Base-by-base conservation (phyloP, 2,888 invertebrate genomes). In the Penaeus monodon region DNA sequence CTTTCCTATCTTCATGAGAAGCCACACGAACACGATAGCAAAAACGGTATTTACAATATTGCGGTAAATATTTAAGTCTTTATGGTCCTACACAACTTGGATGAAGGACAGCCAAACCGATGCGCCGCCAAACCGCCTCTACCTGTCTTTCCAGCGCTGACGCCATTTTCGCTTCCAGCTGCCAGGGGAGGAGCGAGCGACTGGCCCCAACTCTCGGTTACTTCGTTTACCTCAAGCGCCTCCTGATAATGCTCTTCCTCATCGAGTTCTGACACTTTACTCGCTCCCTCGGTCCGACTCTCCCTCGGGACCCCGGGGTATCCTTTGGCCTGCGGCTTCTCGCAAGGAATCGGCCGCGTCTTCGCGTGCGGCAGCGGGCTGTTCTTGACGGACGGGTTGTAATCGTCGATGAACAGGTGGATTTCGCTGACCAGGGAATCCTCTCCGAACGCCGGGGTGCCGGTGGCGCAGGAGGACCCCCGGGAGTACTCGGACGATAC, bases 251-350 rank as follows among this genome's bases (percentile, higher is more conserved):
- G 17, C 33, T 77, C 77, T 65, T 92, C 92, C 44, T 91, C 91
- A 63, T 91, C 90, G 38, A 92, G 89, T 20, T 77, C 84, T 12
- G 90, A 90, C 82, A 91, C 82, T 85, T 91, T 91, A 82, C 91
- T 90, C 81, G 12, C 74, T 29, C 27, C 33, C 10, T 27, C 33
- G 27, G 38, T 17, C 49, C n/a, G n/a, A 33, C 22, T 29, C 63
- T 22, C 82, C 20, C 27, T n/a, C 77, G 27, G 44, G 49, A 49
- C 81, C n/a, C 22, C 20, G 38, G 10, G 17, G 27, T n/a, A 20
- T 6, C 4, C 44, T 27, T 66, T 27, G 70, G 49, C 66, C 66
- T 12, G 29, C n/a, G n/a, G 24, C 70, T 33, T 49, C 29, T 29
- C 57, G 68, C 70, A 49, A 49, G 22, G 49, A 14, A 68, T 20